phyloP scores from a whole-genome alignment of 2,113 vertebrate species.

The Etheostoma spectabile region DNA sequence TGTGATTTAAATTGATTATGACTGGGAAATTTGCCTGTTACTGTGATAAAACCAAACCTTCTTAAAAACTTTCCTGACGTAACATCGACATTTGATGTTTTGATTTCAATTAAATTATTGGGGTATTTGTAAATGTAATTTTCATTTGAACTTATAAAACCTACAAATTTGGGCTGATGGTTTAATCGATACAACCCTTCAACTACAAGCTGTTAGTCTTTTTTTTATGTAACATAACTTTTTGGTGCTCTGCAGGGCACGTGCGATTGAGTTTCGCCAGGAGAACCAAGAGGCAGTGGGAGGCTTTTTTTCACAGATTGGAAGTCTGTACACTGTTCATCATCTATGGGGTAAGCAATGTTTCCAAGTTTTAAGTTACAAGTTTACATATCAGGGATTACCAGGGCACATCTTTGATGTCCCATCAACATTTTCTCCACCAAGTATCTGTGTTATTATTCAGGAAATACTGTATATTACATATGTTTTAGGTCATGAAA shows the following conservation, averaged over 20 bases:
- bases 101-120: constrained; percentile 13
- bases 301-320: constrained; percentile 99
- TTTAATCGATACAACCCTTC: background rate
- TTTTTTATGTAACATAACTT: background rate
- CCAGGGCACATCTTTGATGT: background rate
- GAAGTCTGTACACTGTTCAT: constrained; percentile 96
- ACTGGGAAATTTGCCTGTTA: constrained; percentile 2
- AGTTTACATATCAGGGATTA: background rate
- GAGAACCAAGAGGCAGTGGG: constrained; percentile 92
- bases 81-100: constrained; percentile 12
- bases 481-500: background rate
- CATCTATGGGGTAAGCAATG: constrained; percentile 94
- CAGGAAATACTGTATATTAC: background rate
- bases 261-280: constrained; percentile 94
- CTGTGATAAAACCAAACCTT: constrained; percentile 17
- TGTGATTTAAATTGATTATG: background rate
- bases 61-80: background rate
- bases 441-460: background rate
- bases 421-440: background rate
- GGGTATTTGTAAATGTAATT: background rate
- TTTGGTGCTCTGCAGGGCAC: constrained; percentile 86
- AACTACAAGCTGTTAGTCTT: background rate
- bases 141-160: constrained; percentile 1
- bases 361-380: background rate
- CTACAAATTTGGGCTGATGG: background rate